phyloP scores from a whole-genome alignment of 2,888 invertebrate species.

The Drosophila histrio region DNA sequence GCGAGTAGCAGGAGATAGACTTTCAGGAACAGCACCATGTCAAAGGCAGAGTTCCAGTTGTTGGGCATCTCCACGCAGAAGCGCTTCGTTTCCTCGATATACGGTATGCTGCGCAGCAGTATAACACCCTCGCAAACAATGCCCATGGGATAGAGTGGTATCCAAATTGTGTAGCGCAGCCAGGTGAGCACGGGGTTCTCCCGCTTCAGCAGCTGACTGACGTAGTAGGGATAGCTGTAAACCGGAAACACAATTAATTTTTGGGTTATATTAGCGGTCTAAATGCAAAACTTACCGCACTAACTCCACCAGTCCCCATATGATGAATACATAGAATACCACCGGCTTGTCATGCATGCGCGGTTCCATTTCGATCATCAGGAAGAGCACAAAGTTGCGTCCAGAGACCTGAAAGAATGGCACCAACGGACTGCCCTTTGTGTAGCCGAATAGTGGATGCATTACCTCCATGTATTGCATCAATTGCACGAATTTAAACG shows the following conservation, averaged over 20 bases:
- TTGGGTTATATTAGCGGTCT: background rate
- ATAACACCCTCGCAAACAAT: conserved; percentile 94
- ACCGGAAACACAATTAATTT: background rate
- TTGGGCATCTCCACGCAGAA: conserved; percentile 93
- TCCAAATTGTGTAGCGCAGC: conserved; percentile 97
- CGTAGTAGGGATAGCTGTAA: conserved; percentile 96
- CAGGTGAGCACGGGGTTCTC: conserved; percentile 92
- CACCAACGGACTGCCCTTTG: conserved; percentile 89
- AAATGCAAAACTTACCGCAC: conserved; percentile 87
- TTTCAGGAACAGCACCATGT: conserved; percentile 91
- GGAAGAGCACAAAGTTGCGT: conserved; percentile 91
- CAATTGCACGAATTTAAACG: conserved; percentile 92
- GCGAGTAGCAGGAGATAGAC: conserved; percentile 91
- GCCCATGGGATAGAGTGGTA: conserved; percentile 95
- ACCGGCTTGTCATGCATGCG: conserved; percentile 94
- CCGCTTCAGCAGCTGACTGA: conserved; percentile 90
- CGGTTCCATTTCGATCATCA: conserved; percentile 92
- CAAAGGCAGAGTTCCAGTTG: conserved; percentile 92
- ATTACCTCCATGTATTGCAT: conserved; percentile 94
- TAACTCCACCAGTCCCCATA: conserved; percentile 93
- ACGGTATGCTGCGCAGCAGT: conserved; percentile 92
- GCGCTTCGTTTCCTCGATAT: conserved; percentile 92
- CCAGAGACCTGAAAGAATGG: conserved; percentile 92
- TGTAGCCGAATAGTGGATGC: conserved; percentile 95
- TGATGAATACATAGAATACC: conserved; percentile 93